Evolutionary conservation across 1,140 invertebrate genomes (phyloP).

Genomic region (Caenorhabditis remanei): DNA sequence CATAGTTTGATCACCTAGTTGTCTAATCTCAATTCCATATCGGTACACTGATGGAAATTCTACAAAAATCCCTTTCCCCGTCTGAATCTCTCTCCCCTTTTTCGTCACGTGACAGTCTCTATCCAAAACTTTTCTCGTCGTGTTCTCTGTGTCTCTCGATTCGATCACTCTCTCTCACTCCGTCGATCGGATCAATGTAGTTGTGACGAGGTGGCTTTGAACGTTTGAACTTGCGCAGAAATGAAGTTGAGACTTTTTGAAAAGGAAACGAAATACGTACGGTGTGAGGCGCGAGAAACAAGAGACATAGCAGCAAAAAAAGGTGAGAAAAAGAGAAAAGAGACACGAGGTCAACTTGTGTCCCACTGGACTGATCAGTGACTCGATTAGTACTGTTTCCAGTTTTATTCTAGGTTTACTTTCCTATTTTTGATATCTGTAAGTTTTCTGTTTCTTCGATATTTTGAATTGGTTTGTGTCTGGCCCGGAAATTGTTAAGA

Average conservation of each 20-base stretch:
- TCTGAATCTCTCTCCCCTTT: background rate
- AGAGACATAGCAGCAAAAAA: background rate
- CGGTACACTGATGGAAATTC: background rate
- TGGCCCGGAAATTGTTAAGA: too few relatives aligned
- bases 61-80: background rate
- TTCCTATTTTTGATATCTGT: too few relatives aligned
- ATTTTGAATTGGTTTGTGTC: too few relatives aligned
- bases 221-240: slow-evolving; percentile 44
- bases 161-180: background rate
- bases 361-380: slow-evolving; percentile 5
- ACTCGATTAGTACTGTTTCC: background rate
- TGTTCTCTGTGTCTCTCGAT: background rate
- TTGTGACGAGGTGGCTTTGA: background rate
- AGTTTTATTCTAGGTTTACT: too few relatives aligned
- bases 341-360: slow-evolving; percentile 39
- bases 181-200: background rate
- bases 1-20: slow-evolving; percentile 41
- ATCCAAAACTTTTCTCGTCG: background rate
- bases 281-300: too few relatives aligned
- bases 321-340: background rate
- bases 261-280: too few relatives aligned
- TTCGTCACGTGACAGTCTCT: slow-evolving; percentile 22
- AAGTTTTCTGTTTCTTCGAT: too few relatives aligned
- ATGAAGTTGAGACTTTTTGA: too few relatives aligned
- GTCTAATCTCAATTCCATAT: slow-evolving; percentile 3